Percentiles rank a stretch among this genome's conserved stretches.
These are phyloP conservation scores for Cossypha polioptera DNA, from an alignment of 2,797 vertebrate species.

Conservation along the genomic window DNA sequence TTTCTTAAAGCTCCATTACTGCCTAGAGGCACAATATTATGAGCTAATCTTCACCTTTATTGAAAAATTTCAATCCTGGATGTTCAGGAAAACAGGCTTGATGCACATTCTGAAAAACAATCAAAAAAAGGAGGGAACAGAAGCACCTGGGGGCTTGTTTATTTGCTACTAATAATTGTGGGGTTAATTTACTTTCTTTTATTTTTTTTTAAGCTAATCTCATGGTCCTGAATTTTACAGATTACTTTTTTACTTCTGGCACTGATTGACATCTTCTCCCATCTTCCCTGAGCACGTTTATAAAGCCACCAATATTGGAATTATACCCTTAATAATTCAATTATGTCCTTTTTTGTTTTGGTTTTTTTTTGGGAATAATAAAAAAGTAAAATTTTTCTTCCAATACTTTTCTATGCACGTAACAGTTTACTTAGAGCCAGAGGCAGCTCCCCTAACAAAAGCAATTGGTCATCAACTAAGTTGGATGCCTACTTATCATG, in stretches of 20 bases:
- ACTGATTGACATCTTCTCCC: not conserved
- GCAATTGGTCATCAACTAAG: not conserved
- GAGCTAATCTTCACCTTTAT: not conserved
- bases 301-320: not conserved
- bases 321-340: not conserved
- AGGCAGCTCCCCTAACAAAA: not conserved
- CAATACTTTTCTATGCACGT: not conserved
- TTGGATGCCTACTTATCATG: not conserved
- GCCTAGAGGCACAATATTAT: not conserved
- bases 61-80: not conserved
- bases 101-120: not conserved
- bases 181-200: not conserved
- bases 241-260: not conserved
- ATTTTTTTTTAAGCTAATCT: not conserved
- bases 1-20: not conserved
- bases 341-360: no score
- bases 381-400: not conserved
- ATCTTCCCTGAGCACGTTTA: fast-evolving
- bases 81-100: not conserved
- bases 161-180: not conserved
- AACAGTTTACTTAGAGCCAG: not conserved
- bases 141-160: not conserved
- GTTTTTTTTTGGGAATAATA: not conserved
- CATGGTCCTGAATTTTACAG: not conserved
- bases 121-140: not conserved